Evolutionary conservation across 2,888 invertebrate genomes (phyloP).

Genomic region (Athetis lepigone): DNA sequence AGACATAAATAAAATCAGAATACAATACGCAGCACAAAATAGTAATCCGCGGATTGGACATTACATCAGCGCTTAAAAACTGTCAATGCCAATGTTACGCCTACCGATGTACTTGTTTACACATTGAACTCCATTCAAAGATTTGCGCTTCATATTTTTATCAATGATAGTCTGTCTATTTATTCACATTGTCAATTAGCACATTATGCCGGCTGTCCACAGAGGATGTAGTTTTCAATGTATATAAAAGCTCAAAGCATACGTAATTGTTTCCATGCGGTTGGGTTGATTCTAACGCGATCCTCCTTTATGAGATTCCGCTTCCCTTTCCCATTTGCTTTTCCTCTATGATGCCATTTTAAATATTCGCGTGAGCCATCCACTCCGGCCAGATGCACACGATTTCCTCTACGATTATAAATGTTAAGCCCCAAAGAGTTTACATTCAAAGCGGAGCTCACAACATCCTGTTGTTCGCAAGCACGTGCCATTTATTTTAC

Average conservation of each 20-base stretch:
- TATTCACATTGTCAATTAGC: constrained; percentile 39
- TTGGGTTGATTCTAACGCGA: constrained; percentile 66
- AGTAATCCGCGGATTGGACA: constrained; percentile 74
- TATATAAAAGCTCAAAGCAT: constrained; percentile 48
- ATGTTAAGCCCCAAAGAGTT: constrained; percentile 73
- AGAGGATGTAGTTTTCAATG: constrained; percentile 9
- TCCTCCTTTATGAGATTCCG: constrained; percentile 72
- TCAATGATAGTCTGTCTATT: constrained; percentile 56
- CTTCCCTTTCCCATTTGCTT: constrained; percentile 81
- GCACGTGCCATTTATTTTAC: constrained; percentile 81
- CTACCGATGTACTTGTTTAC: constrained; percentile 66
- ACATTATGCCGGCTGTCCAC: constrained; percentile 12
- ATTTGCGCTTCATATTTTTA: constrained; percentile 55
- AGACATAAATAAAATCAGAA: constrained; percentile 78
- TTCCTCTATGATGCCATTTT: constrained; percentile 71
- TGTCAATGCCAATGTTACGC: constrained; percentile 84
- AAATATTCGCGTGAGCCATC: constrained; percentile 70
- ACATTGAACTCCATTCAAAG: constrained; percentile 71
- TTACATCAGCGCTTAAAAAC: constrained; percentile 84
- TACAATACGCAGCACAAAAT: constrained; percentile 77
- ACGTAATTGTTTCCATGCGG: constrained; percentile 66
- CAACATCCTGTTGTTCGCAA: constrained; percentile 80
- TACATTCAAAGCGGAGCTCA: constrained; percentile 75
- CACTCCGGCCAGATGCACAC: constrained; percentile 78
- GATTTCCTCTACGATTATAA: constrained; percentile 78